Evolutionary conservation across 2,888 invertebrate genomes (phyloP).

Genomic region (Xestobium rufovillosum): DNA sequence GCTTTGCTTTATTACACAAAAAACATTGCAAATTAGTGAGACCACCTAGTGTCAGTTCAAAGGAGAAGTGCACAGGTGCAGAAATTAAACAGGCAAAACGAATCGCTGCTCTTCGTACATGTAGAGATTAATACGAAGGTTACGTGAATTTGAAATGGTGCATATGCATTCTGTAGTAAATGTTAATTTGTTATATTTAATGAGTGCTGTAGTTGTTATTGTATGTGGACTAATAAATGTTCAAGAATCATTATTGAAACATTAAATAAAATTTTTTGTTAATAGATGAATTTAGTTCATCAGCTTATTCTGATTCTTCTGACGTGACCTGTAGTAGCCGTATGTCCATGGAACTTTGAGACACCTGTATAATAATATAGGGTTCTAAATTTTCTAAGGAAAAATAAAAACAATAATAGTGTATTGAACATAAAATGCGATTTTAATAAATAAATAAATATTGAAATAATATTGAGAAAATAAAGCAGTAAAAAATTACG

Average conservation of each 20-base stretch:
- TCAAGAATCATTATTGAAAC: neutral
- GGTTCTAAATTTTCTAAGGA: too few relatives aligned
- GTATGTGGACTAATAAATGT: slow-evolving; percentile 1
- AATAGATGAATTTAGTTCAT: too few relatives aligned
- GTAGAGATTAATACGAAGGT: slow-evolving; percentile 3
- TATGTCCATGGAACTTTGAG: too few relatives aligned
- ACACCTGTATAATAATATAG: too few relatives aligned
- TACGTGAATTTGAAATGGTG: slow-evolving; percentile 7
- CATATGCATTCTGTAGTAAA: slow-evolving; percentile 3
- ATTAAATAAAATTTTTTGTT: slow-evolving; percentile 1
- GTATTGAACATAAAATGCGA: too few relatives aligned
- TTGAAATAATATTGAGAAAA: too few relatives aligned
- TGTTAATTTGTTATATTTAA: slow-evolving; percentile 1
- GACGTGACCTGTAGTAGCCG: too few relatives aligned
- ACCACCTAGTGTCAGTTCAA: slow-evolving; percentile 21
- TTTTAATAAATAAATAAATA: too few relatives aligned
- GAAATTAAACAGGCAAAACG: slow-evolving; percentile 21
- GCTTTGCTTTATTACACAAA: slow-evolving; percentile 22
- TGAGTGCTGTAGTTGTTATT: neutral
- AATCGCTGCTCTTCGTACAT: slow-evolving; percentile 20
- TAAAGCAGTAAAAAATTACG: too few relatives aligned
- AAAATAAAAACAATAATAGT: too few relatives aligned
- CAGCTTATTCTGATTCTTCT: too few relatives aligned
- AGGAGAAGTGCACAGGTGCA: slow-evolving; percentile 15
- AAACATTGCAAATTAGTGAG: slow-evolving; percentile 19